These are phyloP conservation scores for Zosterops japonicus DNA, from an alignment of 2,113 vertebrate species.

Conservation along the genomic window DNA sequence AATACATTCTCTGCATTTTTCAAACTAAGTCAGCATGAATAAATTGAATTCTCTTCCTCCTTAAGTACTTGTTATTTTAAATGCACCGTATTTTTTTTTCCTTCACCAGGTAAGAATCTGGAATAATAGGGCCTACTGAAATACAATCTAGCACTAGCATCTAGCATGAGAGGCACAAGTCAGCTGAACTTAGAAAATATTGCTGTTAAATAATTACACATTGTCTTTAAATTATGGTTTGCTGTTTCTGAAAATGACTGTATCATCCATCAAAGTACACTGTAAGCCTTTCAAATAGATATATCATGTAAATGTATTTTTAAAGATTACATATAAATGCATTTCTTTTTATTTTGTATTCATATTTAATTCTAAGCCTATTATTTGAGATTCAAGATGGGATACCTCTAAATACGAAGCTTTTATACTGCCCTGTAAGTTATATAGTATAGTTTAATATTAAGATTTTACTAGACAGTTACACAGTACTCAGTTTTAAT, in stretches of 20 bases:
- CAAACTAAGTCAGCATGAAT: background rate
- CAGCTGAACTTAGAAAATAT: conserved; percentile 31
- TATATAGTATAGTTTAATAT: conserved; percentile 23
- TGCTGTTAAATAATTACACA: conserved; percentile 46
- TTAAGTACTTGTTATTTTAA: background rate
- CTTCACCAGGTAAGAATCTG: background rate
- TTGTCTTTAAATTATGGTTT: conserved; percentile 37
- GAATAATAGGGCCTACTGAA: background rate
- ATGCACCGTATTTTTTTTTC: background rate
- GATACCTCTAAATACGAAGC: conserved; percentile 11
- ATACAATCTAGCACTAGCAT: background rate
- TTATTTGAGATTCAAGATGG: conserved; percentile 23
- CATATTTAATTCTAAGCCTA: conserved; percentile 25
- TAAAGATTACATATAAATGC: background rate
- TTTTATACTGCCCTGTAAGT: conserved; percentile 26
- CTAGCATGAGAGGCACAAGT: background rate
- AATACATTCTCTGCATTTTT: background rate
- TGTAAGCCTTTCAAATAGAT: conserved; percentile 25
- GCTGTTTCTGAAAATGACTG: conserved; percentile 41
- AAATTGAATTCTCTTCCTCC: background rate
- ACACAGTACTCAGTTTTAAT: conserved; percentile 63
- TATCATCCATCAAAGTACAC: conserved; percentile 25
- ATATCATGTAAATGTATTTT: conserved; percentile 5
- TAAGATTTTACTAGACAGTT: conserved; percentile 70
- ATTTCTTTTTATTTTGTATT: conserved; percentile 19